Evolutionary conservation across 2,888 invertebrate species (phyloP).

Genomic region (Apamea sordens): DNA sequence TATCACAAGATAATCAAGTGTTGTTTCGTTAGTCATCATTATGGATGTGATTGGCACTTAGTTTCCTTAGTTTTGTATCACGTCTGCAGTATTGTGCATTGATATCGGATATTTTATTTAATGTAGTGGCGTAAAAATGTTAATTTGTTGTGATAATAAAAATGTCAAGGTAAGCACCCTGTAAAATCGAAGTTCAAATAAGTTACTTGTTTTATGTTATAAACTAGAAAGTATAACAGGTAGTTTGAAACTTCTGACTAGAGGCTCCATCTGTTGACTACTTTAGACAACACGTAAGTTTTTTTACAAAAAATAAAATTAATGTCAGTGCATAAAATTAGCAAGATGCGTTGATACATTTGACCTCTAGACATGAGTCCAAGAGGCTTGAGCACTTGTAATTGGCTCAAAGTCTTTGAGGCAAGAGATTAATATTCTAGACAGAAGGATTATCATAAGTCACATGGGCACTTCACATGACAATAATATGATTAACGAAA

Average conservation of each 20-base stretch:
- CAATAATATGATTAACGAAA: slow-evolving; percentile 44
- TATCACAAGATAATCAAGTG: slow-evolving; percentile 30
- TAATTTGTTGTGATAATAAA: background rate
- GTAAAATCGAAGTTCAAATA: slow-evolving; percentile 15
- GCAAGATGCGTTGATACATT: slow-evolving; percentile 25
- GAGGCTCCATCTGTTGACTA: slow-evolving; percentile 38
- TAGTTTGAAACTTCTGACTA: background rate
- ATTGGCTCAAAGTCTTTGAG: slow-evolving; percentile 41
- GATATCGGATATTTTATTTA: background rate
- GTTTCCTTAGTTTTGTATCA: slow-evolving; percentile 24
- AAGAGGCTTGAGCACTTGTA: slow-evolving; percentile 23
- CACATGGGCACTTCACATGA: slow-evolving; percentile 37
- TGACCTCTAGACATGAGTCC: slow-evolving; percentile 44
- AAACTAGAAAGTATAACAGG: background rate
- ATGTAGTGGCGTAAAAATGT: background rate
- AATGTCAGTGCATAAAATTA: slow-evolving; percentile 22
- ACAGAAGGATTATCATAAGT: slow-evolving; percentile 38
- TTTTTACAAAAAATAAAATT: slow-evolving; percentile 11
- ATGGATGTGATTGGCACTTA: slow-evolving; percentile 18
- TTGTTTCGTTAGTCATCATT: slow-evolving; percentile 21
- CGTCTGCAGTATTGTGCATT: slow-evolving; percentile 21
- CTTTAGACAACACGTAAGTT: background rate
- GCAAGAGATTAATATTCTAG: slow-evolving; percentile 32
- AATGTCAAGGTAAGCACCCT: background rate
- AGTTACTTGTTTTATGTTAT: slow-evolving; percentile 1